Conservation (phyloP, 2,797 vertebrate genomes). For the Chelonia mydas region DNA sequence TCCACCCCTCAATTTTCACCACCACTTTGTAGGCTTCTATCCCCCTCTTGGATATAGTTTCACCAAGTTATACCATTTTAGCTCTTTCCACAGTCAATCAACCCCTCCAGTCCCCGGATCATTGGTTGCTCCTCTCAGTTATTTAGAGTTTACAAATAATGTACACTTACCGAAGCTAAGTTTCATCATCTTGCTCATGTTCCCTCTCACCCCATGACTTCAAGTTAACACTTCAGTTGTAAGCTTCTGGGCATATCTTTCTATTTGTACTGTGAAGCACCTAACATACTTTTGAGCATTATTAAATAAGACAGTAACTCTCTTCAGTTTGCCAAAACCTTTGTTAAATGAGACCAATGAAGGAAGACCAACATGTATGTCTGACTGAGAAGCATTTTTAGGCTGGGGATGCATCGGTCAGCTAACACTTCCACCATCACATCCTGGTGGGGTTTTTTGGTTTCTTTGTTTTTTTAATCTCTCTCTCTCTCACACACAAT, state of each 20-base stretch:
- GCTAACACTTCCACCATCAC: background rate
- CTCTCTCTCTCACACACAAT: no score
- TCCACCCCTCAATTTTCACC: accelerated
- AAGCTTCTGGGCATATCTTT: background rate
- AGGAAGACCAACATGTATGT: background rate
- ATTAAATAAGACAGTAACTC: accelerated
- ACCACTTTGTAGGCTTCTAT: background rate
- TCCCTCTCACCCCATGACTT: background rate
- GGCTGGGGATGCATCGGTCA: background rate
- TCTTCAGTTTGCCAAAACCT: background rate
- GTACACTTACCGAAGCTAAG: no score
- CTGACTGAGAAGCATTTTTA: background rate
- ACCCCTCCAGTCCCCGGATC: accelerated
- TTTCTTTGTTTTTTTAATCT: no score
- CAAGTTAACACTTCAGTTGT: background rate
- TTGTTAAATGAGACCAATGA: accelerated
- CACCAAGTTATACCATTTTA: accelerated
- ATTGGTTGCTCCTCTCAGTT: background rate
- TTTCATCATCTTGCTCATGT: background rate
- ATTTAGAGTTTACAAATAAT: background rate
- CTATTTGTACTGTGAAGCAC: accelerated
- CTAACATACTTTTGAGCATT: accelerated
- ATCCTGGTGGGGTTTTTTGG: no score
- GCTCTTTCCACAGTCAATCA: background rate
- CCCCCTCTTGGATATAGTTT: background rate